Evolutionary conservation across 2,113 vertebrate species (phyloP), one percentile per base, ranked within the genome.

Genomic region (Paracanthobrama guichenoti): DNA sequence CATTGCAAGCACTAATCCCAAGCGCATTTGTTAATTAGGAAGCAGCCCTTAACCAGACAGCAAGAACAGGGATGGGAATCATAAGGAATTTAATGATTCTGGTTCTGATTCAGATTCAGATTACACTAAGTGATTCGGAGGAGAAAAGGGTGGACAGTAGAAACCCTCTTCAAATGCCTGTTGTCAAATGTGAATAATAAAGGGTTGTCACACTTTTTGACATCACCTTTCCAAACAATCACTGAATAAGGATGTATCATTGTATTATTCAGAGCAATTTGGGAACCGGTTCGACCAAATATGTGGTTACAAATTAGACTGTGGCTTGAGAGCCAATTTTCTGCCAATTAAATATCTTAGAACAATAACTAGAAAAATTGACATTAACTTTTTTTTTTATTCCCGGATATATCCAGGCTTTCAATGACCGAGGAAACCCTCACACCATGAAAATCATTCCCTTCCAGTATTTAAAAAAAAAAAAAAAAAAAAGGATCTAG

Each of bases 21-120:
- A 84, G 67, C 28, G 44, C 88, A 84, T 89, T 87, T 87, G 86
- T 87, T 87, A 89, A 90, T 89, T 87, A 89, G 72, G 60, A 67
- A 16, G 76, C 53, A 72, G 79, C 14, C 46, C 81, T 79, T 44
- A 80, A 84, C 78, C 69, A 69, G 76, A 71, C 60, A 59, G 35
- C 76, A 28, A 28, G 55, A 66, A 72, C 35, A 20, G 24, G 42
- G n/a, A 72, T 11, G 83, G 55, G 46, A 59, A 80, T 28, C 64
- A 1, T 18, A 55, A 31, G 53, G 10, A n/a, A n/a, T n/a, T 69
- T 50, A 69, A 81, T 26, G 2, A 67, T 66, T 81, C 62, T 67
- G 39, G 42, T 28, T 13, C 26, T 20, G 13, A 60, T 39, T 78
- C 75, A n/a, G 13, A 60, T 39, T 78, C 75, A 48, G 64, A 67